Conservation (phyloP, 1,140 invertebrate genomes). For the roundworm (Caenorhabditis elegans) region WBcel235 BX284603.4:10501-11000, state of each 20-base stretch:
- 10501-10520: neutral
- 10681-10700: too few relatives aligned
- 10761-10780: too few relatives aligned
- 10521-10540: conserved; percentile 27
- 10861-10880: conserved; percentile 25
- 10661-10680: too few relatives aligned
- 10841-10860: conserved; percentile 37
- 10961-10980: conserved; percentile 36
- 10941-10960: conserved; percentile 17
- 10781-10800: neutral
- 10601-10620: conserved; percentile 23
- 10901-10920: conserved; percentile 28
- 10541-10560: conserved; percentile 27
- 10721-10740: too few relatives aligned
- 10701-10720: neutral
- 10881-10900: conserved; percentile 37
- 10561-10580: conserved; percentile 33
- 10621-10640: neutral
- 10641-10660: neutral
- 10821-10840: neutral
- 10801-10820: neutral
- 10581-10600: conserved; percentile 36
- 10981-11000: conserved; percentile 34
- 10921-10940: neutral
- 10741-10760: too few relatives aligned